Percentiles rank a stretch among this genome's conserved stretches.
phyloP scores from a whole-genome alignment of 2,888 invertebrate genomes.

The Frankliniella intonsa region DNA sequence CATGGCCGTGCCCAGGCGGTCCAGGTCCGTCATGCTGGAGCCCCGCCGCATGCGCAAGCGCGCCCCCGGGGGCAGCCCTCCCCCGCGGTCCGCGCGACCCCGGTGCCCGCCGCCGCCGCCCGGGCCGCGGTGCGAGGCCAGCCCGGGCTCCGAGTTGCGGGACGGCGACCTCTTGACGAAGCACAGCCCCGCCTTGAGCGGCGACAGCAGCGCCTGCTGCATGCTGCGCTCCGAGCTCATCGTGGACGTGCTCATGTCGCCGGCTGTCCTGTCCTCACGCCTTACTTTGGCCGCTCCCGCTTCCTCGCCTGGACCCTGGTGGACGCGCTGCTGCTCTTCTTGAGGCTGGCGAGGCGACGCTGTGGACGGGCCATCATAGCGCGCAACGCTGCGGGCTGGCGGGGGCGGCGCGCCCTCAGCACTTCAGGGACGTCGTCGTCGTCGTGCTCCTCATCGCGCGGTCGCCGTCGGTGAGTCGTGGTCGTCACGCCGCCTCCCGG shows the following conservation, averaged over 20 bases:
- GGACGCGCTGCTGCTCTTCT: neutral
- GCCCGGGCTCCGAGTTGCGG: slow-evolving; percentile 31
- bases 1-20: slow-evolving; percentile 54
- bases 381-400: too few relatives aligned
- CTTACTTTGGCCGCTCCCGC: too few relatives aligned
- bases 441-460: too few relatives aligned
- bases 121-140: slow-evolving; percentile 19
- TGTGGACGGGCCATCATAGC: too few relatives aligned
- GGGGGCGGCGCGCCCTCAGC: too few relatives aligned
- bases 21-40: slow-evolving; percentile 68
- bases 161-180: slow-evolving; percentile 47
- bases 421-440: too few relatives aligned
- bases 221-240: slow-evolving; percentile 40
- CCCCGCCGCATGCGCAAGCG: slow-evolving; percentile 58
- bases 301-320: too few relatives aligned
- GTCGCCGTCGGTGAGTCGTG: too few relatives aligned
- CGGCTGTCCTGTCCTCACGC: neutral
- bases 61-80: slow-evolving; percentile 36
- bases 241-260: slow-evolving; percentile 14
- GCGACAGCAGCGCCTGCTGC: slow-evolving; percentile 57
- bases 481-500: too few relatives aligned
- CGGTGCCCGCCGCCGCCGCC: slow-evolving; percentile 39
- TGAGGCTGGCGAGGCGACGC: too few relatives aligned
- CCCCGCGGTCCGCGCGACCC: slow-evolving; percentile 39
- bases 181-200: slow-evolving; percentile 54